phyloP scores from a whole-genome alignment of 2,113 vertebrate genomes.

The Phylloscopus trochiloides region DNA sequence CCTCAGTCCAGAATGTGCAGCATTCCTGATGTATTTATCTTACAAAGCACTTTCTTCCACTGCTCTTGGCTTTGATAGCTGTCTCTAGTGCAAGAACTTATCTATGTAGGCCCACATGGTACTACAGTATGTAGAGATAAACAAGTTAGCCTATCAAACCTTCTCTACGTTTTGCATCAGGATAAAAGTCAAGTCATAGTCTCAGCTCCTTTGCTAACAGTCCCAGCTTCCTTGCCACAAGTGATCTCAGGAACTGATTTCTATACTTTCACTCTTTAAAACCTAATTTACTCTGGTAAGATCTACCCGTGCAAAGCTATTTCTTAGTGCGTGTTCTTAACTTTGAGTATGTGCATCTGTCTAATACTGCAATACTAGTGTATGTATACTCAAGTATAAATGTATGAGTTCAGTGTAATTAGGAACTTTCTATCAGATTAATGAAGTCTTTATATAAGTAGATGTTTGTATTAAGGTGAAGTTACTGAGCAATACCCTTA shows the following conservation, averaged over 20 bases:
- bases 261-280: neutral
- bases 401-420: neutral
- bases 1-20: neutral
- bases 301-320: neutral
- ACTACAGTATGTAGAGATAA: neutral
- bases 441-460: neutral
- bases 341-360: neutral
- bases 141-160: neutral
- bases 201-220: neutral
- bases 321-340: neutral
- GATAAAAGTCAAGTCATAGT: neutral
- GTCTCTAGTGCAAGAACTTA: neutral
- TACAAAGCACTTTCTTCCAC: neutral
- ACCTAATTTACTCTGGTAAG: neutral
- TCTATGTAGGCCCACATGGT: neutral
- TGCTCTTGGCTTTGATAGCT: neutral
- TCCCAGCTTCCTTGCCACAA: neutral
- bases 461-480: neutral
- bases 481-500: neutral
- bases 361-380: neutral
- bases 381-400: neutral
- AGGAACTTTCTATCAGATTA: neutral
- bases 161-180: neutral
- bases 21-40: neutral
- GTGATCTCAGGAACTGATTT: neutral